Percentiles rank a stretch among this genome's conserved stretches.
Evolutionary conservation across 2,888 invertebrate species (phyloP).

Genomic region (Trachelus troglodyta): DNA sequence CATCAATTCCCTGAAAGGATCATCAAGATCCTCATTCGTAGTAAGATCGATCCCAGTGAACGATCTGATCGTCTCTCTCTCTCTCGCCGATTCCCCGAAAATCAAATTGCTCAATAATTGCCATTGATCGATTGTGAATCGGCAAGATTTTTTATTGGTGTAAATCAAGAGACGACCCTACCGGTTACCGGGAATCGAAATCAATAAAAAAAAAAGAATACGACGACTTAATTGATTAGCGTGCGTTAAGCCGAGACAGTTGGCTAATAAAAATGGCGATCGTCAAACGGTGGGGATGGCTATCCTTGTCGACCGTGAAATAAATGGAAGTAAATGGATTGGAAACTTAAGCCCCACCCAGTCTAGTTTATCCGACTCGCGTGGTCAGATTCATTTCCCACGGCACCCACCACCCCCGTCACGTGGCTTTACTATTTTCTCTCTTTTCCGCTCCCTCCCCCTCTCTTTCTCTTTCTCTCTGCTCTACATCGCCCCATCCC

Average conservation of each 20-base stretch:
- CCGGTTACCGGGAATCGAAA: neutral
- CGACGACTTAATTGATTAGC: conserved; percentile 16
- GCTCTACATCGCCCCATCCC: neutral
- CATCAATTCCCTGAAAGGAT: neutral
- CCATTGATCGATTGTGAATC: neutral
- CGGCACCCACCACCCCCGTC: conserved; percentile 5
- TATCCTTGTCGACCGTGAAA: neutral
- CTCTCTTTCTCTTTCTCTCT: neutral
- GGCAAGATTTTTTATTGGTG: neutral
- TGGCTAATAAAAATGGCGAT: conserved; percentile 36
- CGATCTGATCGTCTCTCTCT: neutral
- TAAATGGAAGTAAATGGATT: conserved; percentile 1
- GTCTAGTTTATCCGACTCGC: conserved; percentile 17
- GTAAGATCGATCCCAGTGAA: neutral
- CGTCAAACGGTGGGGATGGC: conserved; percentile 21
- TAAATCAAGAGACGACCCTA: neutral
- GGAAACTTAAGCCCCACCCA: conserved; percentile 11
- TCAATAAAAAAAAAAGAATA: neutral
- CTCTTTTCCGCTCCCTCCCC: neutral
- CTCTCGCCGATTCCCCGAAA: neutral
- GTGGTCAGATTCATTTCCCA: conserved; percentile 26
- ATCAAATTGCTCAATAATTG: neutral
- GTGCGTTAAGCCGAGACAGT: conserved; percentile 13
- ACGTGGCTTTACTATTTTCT: neutral
- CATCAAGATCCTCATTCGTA: neutral